Evolutionary conservation across 2,888 invertebrate genomes (phyloP).

Genomic region (Latheticus oryzae): DNA sequence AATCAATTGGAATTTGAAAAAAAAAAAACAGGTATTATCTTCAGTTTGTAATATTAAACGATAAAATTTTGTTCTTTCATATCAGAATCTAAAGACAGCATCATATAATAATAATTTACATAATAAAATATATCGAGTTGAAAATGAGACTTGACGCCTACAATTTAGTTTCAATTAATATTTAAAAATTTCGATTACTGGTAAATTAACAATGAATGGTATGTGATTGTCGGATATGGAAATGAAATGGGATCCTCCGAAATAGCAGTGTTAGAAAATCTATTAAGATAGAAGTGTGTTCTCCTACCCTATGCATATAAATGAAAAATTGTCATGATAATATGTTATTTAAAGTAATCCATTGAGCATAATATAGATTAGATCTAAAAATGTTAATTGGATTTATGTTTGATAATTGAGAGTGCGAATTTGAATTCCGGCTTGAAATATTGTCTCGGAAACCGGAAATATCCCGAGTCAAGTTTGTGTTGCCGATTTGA

Average conservation of each 20-base stretch:
- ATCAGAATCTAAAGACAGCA: no score
- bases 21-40: no score
- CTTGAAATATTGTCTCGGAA: conserved; percentile 24
- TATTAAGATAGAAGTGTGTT: conserved; percentile 37
- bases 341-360: conserved; percentile 7
- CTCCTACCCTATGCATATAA: conserved; percentile 39
- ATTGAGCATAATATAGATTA: conserved; percentile 1
- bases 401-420: conserved; percentile 27
- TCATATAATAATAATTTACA: no score
- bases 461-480: conserved; percentile 20
- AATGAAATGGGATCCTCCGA: conserved; percentile 35
- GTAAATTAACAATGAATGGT: conserved; percentile 28
- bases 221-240: conserved; percentile 37
- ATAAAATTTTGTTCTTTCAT: no score
- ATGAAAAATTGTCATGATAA: conserved; percentile 37
- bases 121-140: no score
- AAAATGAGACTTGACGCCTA: no score
- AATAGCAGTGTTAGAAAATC: conserved; percentile 39
- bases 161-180: no score
- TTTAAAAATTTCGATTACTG: no score
- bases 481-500: conserved; percentile 35
- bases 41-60: no score
- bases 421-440: conserved; percentile 5
- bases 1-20: no score
- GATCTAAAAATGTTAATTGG: conserved; percentile 39